Conservation (phyloP, 2,888 invertebrate species). For the Ornithoptera alexandrae region DNA sequence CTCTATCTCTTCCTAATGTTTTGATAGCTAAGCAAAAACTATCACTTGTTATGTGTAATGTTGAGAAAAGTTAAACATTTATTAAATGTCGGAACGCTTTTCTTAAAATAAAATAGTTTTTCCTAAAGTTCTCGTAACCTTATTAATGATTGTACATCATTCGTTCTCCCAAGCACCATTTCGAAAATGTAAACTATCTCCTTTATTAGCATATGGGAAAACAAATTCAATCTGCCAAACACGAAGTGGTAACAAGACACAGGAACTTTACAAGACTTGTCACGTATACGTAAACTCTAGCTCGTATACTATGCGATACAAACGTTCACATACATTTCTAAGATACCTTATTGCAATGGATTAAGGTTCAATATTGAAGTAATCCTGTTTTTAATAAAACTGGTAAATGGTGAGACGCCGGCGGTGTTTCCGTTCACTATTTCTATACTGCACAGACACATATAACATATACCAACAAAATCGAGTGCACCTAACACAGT, state of each 20-base stretch:
- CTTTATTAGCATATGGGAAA: conserved; percentile 68
- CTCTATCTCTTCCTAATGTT: no score
- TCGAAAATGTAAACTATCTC: conserved; percentile 49
- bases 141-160: no score
- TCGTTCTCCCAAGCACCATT: conserved; percentile 33
- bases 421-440: conserved; percentile 48
- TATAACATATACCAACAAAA: conserved; percentile 43
- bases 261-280: conserved; percentile 61
- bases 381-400: conserved; percentile 31
- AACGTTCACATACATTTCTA: conserved; percentile 30
- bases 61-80: no score
- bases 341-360: conserved; percentile 34
- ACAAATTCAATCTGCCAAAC: conserved; percentile 75
- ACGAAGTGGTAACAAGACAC: conserved; percentile 64
- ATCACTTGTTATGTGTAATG: no score
- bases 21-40: no score
- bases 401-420: conserved; percentile 37
- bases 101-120: no score
- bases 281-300: conserved; percentile 57
- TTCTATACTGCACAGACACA: conserved; percentile 55
- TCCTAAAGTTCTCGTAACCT: no score
- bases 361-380: conserved; percentile 38
- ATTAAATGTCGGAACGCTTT: no score
- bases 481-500: conserved; percentile 14
- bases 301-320: conserved; percentile 47